Evolutionary conservation across 2,113 vertebrate species (phyloP).

Genomic region (Dipodomys merriami): DNA sequence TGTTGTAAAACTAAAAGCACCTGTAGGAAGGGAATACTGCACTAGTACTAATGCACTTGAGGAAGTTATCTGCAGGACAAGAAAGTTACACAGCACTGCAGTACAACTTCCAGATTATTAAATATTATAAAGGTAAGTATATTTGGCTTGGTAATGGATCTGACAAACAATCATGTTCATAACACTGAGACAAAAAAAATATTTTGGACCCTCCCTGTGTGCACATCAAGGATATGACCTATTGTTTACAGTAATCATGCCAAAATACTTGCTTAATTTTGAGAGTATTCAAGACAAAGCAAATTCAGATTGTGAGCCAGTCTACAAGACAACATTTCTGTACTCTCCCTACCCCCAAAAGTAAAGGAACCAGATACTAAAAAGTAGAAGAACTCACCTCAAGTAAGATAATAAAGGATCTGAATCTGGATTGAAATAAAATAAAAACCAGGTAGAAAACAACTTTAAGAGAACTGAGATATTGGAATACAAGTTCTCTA

Average conservation of each 20-base stretch:
- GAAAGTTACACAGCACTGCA: too few relatives aligned
- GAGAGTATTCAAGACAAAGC: neutral
- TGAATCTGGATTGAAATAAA: neutral
- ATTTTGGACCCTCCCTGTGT: neutral
- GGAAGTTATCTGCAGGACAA: neutral
- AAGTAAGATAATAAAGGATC: neutral
- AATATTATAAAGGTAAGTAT: neutral
- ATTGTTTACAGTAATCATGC: neutral
- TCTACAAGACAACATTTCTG: neutral
- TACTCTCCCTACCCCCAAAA: neutral
- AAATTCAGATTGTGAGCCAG: neutral
- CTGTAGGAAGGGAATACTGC: neutral
- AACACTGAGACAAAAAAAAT: neutral
- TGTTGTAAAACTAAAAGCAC: neutral
- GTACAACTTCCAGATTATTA: neutral
- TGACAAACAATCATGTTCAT: neutral
- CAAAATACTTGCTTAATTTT: neutral
- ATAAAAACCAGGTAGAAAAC: neutral
- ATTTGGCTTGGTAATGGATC: neutral
- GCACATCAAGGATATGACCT: too few relatives aligned
- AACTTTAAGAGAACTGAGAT: neutral
- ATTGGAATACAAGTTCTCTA: neutral
- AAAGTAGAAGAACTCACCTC: neutral
- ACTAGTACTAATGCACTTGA: rapidly evolving
- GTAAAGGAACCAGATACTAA: neutral